Evolutionary conservation across 2,888 invertebrate genomes (phyloP).

Genomic region (Drosophila diplacantha): DNA sequence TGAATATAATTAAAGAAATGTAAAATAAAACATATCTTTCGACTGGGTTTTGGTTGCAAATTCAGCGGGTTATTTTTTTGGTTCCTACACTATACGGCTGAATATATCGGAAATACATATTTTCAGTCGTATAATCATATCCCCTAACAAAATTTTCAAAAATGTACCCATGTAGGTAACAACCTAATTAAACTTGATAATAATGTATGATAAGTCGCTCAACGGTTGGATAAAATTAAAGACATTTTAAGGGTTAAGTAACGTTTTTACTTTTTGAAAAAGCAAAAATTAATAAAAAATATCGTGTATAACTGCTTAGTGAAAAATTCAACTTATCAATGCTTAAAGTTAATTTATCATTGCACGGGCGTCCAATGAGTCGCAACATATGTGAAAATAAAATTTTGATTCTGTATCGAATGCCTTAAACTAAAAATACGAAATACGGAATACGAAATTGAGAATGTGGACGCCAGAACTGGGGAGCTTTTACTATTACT

Average conservation of each 20-base stretch:
- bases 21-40: no score
- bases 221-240: background rate
- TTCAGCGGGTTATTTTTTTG: no score
- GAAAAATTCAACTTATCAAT: slow-evolving; percentile 44
- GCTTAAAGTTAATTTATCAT: slow-evolving; percentile 47
- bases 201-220: background rate
- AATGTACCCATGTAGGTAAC: no score
- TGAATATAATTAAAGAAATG: no score
- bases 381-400: slow-evolving; percentile 20
- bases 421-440: slow-evolving; percentile 52
- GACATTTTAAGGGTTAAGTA: background rate
- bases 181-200: background rate
- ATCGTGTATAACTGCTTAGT: slow-evolving; percentile 23
- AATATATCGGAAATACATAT: no score
- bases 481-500: slow-evolving; percentile 60
- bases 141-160: no score
- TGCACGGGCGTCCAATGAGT: slow-evolving; percentile 17
- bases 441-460: slow-evolving; percentile 28
- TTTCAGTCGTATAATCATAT: no score
- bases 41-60: no score
- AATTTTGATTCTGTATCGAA: slow-evolving; percentile 11
- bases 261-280: slow-evolving; percentile 36
- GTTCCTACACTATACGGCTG: no score
- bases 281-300: slow-evolving; percentile 45
- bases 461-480: slow-evolving; percentile 10